Percentiles rank a stretch among this genome's conserved stretches.
Evolutionary conservation across 2,797 vertebrate genomes (phyloP).

Genomic region (Pelodytes ibericus): DNA sequence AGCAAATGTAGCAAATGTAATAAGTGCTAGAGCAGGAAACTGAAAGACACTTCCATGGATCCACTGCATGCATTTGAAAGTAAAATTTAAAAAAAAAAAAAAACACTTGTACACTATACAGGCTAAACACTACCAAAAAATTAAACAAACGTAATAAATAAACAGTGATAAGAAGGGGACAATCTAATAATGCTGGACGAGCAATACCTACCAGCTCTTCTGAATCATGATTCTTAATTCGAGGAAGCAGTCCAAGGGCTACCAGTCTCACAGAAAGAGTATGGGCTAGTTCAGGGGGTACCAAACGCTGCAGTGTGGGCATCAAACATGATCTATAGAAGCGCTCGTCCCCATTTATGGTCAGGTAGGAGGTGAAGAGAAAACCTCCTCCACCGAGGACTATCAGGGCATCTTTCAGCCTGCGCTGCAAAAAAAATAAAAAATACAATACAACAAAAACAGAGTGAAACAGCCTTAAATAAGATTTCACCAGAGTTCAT

Average conservation of each 20-base stretch:
- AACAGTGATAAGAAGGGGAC: too few relatives aligned
- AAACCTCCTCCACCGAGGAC: slow-evolving; percentile 82
- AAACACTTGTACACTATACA: too few relatives aligned
- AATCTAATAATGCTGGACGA: too few relatives aligned
- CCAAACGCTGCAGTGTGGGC: slow-evolving; percentile 79
- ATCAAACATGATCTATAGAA: slow-evolving; percentile 84
- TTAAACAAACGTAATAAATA: too few relatives aligned
- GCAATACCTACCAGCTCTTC: slow-evolving; percentile 74
- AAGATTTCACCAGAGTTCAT: background rate
- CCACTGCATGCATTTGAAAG: too few relatives aligned
- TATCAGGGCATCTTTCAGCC: slow-evolving; percentile 76
- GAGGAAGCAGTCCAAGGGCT: slow-evolving; percentile 79
- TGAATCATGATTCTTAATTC: slow-evolving; percentile 74
- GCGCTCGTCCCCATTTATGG: slow-evolving; percentile 79
- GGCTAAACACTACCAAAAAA: too few relatives aligned
- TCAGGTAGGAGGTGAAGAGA: slow-evolving; percentile 83
- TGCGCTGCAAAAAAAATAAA: slow-evolving; percentile 67
- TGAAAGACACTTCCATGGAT: too few relatives aligned
- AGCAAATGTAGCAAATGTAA: too few relatives aligned
- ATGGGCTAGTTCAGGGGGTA: slow-evolving; percentile 85
- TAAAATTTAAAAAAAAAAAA: too few relatives aligned
- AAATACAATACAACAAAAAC: background rate
- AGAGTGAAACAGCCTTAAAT: background rate
- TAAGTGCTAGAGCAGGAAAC: too few relatives aligned
- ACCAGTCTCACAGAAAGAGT: slow-evolving; percentile 76